Percentiles rank a stretch among this genome's conserved stretches.
Evolutionary conservation across 1,140 invertebrate species (phyloP).

Genomic region (Cotesia glomerata): DNA sequence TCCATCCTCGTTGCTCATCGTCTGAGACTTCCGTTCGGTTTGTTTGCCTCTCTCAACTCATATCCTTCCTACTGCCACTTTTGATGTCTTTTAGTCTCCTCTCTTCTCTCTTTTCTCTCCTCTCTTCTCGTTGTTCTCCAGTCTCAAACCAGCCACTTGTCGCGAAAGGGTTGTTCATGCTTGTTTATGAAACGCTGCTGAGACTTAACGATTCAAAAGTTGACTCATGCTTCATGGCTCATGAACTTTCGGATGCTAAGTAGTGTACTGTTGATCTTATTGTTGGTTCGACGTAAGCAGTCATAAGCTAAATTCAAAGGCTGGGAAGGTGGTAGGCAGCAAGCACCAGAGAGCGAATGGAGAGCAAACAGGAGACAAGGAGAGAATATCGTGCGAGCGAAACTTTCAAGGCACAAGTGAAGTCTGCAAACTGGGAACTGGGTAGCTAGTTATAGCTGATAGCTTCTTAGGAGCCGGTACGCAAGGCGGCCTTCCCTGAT

Average conservation of each 20-base stretch:
- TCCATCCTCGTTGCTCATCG: too few species aligned
- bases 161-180: not conserved
- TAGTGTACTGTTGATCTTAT: constrained; percentile 19
- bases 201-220: constrained; percentile 3
- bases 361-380: not conserved
- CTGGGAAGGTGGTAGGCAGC: not conserved
- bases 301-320: too few species aligned
- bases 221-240: constrained; percentile 13
- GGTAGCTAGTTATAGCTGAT: not conserved
- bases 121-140: not conserved
- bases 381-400: not conserved
- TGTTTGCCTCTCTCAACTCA: too few species aligned
- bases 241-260: constrained; percentile 6
- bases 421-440: not conserved
- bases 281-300: constrained; percentile 7
- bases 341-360: not conserved
- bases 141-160: not conserved
- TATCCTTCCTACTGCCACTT: not conserved
- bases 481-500: not conserved
- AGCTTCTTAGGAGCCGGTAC: not conserved
- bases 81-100: not conserved
- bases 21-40: too few species aligned
- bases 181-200: constrained; percentile 11
- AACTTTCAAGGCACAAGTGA: not conserved
- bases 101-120: not conserved